A percentile compares a stretch with the other conserved stretches of the same genome.
Conservation (phyloP, 2,888 invertebrate species). For the Clanis bilineata region DNA sequence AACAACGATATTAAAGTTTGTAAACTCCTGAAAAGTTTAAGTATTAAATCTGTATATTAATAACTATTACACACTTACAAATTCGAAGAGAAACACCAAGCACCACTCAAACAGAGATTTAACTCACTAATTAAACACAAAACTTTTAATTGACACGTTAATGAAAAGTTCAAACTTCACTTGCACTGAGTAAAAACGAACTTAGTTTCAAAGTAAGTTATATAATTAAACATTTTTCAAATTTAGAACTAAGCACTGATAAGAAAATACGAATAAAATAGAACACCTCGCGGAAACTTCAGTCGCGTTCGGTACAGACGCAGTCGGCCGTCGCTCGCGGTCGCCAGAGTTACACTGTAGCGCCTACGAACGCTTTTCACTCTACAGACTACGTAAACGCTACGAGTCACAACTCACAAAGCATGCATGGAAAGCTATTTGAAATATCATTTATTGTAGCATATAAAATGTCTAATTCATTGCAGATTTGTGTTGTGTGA, state of each 20-base stretch:
- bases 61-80: background rate
- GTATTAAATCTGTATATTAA: background rate
- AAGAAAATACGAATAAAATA: background rate
- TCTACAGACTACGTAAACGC: constrained; percentile 13
- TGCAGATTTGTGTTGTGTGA: too few species aligned
- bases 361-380: constrained; percentile 13
- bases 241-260: background rate
- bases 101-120: too few species aligned
- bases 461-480: too few species aligned
- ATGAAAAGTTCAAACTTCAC: background rate
- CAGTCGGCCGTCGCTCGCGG: constrained; percentile 23
- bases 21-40: background rate
- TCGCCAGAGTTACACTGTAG: constrained; percentile 20
- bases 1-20: too few species aligned
- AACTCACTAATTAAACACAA: background rate
- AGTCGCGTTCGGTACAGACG: constrained; percentile 7
- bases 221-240: background rate
- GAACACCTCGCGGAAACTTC: constrained; percentile 16
- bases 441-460: background rate
- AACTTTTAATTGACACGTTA: background rate
- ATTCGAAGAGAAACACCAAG: background rate
- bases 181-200: background rate
- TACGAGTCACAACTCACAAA: constrained; percentile 11
- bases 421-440: background rate
- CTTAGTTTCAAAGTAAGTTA: background rate